A percentile compares a stretch with the other conserved stretches of the same genome.
phyloP scores from a whole-genome alignment of 1,140 invertebrate genomes.

The Procambarus virginalis region DNA sequence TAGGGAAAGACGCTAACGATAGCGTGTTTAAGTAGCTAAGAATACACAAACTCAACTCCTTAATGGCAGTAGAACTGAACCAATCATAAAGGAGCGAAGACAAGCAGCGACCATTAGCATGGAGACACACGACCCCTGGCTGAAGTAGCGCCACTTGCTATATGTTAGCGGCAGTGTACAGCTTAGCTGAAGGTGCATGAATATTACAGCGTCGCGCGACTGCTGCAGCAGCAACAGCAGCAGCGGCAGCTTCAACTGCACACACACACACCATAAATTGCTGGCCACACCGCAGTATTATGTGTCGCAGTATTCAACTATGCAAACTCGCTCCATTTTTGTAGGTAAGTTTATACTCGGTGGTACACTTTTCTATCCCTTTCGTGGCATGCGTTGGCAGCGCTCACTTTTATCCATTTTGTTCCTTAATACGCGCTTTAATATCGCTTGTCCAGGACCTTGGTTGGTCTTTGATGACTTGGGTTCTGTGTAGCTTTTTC shows the following conservation, averaged over 20 bases:
- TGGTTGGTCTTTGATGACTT: no score
- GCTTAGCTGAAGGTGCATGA: neutral
- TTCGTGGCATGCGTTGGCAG: neutral
- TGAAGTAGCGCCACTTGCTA: neutral
- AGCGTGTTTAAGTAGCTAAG: no score
- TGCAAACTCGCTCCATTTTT: slow-evolving; percentile 2
- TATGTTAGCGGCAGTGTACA: neutral
- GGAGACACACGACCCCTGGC: neutral
- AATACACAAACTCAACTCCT: no score
- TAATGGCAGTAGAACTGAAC: no score
- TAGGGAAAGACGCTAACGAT: no score
- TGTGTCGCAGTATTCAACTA: neutral
- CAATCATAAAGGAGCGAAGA: neutral
- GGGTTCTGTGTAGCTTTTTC: no score
- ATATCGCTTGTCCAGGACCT: neutral
- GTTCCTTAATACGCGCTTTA: no score
- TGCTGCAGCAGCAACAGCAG: neutral
- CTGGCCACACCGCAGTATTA: neutral
- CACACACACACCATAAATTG: neutral
- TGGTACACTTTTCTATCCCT: neutral
- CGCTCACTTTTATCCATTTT: neutral
- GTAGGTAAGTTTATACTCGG: neutral
- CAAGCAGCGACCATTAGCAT: neutral
- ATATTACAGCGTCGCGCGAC: slow-evolving; percentile 1
- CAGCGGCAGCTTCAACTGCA: neutral